A percentile compares a stretch with the other conserved stretches of the same genome.
Conservation (phyloP, 2,113 vertebrate species). For the Scopus umbretta region DNA sequence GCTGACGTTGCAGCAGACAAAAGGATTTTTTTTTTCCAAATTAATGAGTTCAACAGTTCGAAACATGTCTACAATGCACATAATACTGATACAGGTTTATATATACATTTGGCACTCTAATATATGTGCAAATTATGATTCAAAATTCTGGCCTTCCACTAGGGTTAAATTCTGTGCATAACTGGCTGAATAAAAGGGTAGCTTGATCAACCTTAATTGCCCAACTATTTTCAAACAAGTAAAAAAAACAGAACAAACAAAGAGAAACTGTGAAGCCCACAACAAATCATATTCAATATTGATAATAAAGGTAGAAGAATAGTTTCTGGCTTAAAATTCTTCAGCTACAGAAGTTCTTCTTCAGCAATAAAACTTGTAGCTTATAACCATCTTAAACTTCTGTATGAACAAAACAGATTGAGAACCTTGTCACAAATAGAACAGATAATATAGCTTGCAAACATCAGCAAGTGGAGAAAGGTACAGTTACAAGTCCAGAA, state of each 20-base stretch:
- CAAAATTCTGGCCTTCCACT: not conserved
- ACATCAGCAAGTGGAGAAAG: not conserved
- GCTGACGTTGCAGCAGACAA: not conserved
- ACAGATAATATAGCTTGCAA: not conserved
- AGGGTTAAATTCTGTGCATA: not conserved
- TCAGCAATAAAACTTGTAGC: not conserved
- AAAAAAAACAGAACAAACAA: not conserved
- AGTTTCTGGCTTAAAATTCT: not conserved
- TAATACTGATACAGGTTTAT: not conserved
- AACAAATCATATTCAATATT: not conserved
- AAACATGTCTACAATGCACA: not conserved
- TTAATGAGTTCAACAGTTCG: not conserved
- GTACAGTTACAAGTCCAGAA: not conserved
- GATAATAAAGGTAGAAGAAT: not conserved
- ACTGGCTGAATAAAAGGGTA: not conserved
- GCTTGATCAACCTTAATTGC: not conserved
- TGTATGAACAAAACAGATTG: not conserved
- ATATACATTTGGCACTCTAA: not conserved
- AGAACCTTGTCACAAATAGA: not conserved
- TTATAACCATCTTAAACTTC: not conserved
- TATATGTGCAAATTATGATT: not conserved
- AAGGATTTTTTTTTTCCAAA: not conserved
- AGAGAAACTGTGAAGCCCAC: not conserved
- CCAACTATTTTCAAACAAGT: not conserved
- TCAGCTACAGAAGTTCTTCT: not conserved